Evolutionary conservation across 2,113 vertebrate species (phyloP).

Genomic region (Arizona elegans): DNA sequence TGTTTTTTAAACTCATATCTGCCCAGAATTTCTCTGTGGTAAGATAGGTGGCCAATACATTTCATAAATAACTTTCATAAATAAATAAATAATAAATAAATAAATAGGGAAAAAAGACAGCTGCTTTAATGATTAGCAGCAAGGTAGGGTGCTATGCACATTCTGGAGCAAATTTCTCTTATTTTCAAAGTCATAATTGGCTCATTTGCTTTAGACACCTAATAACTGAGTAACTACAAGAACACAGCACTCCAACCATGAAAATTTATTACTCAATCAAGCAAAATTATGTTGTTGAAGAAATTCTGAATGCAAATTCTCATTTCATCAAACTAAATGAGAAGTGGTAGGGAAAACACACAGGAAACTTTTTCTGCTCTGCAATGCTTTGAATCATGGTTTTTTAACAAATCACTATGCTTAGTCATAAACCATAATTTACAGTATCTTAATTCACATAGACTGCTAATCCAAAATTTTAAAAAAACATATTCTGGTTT

Average conservation of each 20-base stretch:
- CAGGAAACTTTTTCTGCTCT: neutral
- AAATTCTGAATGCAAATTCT: neutral
- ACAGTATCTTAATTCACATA: neutral
- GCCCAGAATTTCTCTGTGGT: neutral
- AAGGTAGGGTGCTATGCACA: neutral
- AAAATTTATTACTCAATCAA: neutral
- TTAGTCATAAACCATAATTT: neutral
- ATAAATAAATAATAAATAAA: neutral
- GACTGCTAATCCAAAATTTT: neutral
- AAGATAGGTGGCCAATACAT: neutral
- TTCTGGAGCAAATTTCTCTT: neutral
- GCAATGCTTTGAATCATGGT: neutral
- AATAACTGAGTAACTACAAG: neutral
- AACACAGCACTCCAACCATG: neutral
- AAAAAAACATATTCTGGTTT: neutral
- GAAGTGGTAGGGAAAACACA: neutral
- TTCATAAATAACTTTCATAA: neutral
- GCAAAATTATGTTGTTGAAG: neutral
- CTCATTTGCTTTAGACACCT: neutral
- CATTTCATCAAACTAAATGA: neutral
- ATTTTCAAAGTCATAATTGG: neutral
- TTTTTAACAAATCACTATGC: neutral
- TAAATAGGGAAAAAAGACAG: neutral
- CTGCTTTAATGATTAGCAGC: neutral
- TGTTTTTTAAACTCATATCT: neutral